phyloP scores from a whole-genome alignment of 2,113 vertebrate genomes.

The Myotis davidii region DNA sequence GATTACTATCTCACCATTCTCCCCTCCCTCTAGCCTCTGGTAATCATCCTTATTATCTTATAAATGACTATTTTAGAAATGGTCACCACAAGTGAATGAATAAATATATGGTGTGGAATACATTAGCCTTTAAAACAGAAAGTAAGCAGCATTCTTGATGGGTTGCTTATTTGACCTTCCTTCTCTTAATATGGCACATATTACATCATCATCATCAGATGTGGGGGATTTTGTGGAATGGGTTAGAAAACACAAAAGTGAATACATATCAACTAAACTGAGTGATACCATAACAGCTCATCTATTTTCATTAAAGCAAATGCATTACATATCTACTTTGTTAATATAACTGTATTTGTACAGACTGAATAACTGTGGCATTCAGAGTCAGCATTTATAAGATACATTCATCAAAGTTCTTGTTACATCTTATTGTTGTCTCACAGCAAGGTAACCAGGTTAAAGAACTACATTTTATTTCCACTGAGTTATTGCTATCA shows the following conservation, averaged over 20 bases:
- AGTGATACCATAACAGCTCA: background rate
- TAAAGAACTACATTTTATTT: conserved; percentile 46
- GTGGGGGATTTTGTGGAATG: background rate
- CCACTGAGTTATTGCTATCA: background rate
- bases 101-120: background rate
- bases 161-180: background rate
- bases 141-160: background rate
- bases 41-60: background rate
- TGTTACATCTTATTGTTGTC: conserved; percentile 4
- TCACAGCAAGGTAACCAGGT: background rate
- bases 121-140: background rate
- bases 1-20: background rate
- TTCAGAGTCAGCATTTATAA: background rate
- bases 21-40: background rate
- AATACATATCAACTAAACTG: background rate
- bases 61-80: background rate
- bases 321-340: background rate
- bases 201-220: background rate
- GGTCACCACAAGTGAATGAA: background rate
- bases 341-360: background rate
- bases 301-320: conserved; percentile 38
- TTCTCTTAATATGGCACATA: background rate
- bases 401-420: background rate
- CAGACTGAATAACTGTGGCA: background rate
- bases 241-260: background rate